phyloP scores from a whole-genome alignment of 2,797 vertebrate species.

The Peromyscus nudipes region DNA sequence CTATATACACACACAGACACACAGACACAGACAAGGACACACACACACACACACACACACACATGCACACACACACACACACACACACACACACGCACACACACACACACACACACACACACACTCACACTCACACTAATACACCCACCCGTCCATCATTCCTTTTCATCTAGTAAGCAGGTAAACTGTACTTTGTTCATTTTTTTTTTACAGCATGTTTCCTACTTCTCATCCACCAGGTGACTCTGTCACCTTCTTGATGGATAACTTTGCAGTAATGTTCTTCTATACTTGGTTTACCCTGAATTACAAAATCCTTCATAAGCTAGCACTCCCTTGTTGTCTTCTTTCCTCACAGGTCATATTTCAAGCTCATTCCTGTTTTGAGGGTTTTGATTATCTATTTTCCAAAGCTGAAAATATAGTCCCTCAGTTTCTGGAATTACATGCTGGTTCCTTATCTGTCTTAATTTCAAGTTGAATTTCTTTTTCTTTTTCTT shows the following conservation, averaged over 20 bases:
- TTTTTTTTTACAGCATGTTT: background rate
- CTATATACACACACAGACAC: background rate
- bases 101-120: background rate
- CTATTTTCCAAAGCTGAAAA: too few species aligned
- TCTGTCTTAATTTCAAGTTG: background rate
- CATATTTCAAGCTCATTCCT: background rate
- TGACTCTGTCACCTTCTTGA: background rate
- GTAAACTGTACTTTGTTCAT: background rate
- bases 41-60: too few species aligned
- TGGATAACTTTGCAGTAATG: background rate
- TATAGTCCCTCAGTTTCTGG: background rate
- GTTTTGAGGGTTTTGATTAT: fast-evolving
- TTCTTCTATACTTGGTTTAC: background rate
- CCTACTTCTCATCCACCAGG: background rate
- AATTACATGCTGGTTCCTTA: background rate
- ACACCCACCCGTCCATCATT: background rate
- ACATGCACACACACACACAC: background rate
- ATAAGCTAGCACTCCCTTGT: background rate
- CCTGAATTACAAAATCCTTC: background rate
- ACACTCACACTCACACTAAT: background rate
- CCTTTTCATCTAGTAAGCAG: background rate
- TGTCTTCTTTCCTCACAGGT: background rate
- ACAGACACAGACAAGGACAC: background rate
- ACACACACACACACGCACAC: background rate
- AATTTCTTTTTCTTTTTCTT: background rate